A percentile compares a stretch with the other conserved stretches of the same genome.
These are phyloP conservation scores for Subanguina moxae DNA, from an alignment of 1,140 invertebrate genomes.

Conservation along the genomic window DNA sequence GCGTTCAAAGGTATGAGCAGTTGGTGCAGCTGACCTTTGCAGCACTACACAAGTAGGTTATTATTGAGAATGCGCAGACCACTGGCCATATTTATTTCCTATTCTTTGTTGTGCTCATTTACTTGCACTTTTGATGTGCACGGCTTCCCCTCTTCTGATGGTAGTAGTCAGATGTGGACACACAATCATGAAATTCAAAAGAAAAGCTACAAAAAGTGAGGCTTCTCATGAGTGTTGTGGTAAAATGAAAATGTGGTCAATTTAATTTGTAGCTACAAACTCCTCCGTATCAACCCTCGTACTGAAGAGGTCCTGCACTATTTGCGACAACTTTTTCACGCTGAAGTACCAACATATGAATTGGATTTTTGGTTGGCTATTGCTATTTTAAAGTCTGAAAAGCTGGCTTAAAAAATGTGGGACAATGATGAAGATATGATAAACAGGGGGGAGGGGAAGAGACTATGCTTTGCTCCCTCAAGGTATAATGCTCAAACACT, in stretches of 20 bases:
- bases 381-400: no score
- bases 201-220: background rate
- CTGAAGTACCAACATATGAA: conserved; percentile 15
- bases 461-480: no score
- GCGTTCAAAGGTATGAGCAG: background rate
- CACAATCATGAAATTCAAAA: background rate
- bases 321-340: background rate
- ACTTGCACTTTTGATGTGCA: background rate
- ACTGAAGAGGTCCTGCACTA: background rate
- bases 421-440: no score
- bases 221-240: background rate
- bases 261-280: conserved; percentile 8
- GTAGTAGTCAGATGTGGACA: background rate
- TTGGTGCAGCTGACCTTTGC: background rate
- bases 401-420: no score
- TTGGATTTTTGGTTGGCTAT: conserved; percentile 12
- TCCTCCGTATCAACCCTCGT: background rate
- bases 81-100: background rate
- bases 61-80: conserved; percentile 1
- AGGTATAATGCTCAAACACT: no score
- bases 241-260: no score
- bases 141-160: background rate
- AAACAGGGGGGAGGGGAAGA: no score
- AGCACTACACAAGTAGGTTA: background rate
- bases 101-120: background rate